Percentiles rank a stretch among this genome's conserved stretches.
Evolutionary conservation across 2,113 vertebrate species (phyloP).

Genomic region (Nothobranchius furzeri): DNA sequence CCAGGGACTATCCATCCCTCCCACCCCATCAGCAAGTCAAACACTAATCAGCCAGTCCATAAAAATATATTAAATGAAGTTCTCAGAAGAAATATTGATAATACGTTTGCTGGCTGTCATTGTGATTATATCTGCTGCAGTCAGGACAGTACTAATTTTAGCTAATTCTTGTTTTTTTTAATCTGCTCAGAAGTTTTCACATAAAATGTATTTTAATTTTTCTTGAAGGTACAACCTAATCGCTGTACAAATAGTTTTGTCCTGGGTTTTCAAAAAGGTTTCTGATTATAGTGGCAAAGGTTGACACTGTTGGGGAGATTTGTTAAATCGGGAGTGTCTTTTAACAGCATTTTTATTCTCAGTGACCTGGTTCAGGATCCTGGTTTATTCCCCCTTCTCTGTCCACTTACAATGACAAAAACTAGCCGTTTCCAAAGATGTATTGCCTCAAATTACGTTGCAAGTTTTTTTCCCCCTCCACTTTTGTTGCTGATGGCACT

Average conservation of each 20-base stretch:
- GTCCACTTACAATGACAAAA: slow-evolving; percentile 70
- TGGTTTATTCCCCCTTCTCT: slow-evolving; percentile 27
- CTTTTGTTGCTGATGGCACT: slow-evolving; percentile 59
- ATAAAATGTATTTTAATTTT: neutral
- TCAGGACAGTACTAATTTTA: slow-evolving; percentile 58
- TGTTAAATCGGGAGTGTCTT: neutral
- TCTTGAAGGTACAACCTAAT: neutral
- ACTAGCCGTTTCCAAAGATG: slow-evolving; percentile 61
- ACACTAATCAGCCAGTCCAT: slow-evolving; percentile 62
- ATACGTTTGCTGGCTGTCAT: slow-evolving; percentile 57
- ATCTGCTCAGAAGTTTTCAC: slow-evolving; percentile 11
- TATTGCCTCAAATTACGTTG: slow-evolving; percentile 69
- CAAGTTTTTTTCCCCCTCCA: slow-evolving; percentile 24
- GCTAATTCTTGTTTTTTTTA: slow-evolving; percentile 28
- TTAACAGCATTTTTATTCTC: neutral
- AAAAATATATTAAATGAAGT: slow-evolving; percentile 66
- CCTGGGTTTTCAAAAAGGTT: neutral
- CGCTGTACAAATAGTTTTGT: too few relatives aligned
- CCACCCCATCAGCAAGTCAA: slow-evolving; percentile 54
- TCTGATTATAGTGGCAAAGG: neutral
- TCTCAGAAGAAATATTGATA: slow-evolving; percentile 64
- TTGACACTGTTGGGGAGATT: neutral
- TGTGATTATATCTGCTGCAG: slow-evolving; percentile 61
- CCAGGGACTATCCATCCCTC: slow-evolving; percentile 1
- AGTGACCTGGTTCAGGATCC: slow-evolving; percentile 14